A percentile compares a stretch with the other conserved stretches of the same genome.
Conservation (phyloP, 2,888 invertebrate species). For the Ectropis crepuscularia region DNA sequence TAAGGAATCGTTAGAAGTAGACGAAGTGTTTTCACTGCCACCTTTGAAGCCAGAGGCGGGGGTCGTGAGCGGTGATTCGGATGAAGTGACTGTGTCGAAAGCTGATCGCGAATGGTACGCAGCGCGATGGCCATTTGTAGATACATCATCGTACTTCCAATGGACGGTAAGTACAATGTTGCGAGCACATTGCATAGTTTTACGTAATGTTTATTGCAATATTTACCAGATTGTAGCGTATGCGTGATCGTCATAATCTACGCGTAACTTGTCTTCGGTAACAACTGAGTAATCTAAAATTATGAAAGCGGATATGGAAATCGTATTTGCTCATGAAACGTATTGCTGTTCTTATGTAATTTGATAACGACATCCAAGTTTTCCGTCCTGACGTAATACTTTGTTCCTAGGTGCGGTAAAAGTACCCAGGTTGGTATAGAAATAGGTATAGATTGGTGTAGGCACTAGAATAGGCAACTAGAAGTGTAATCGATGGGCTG, state of each 20-base stretch:
- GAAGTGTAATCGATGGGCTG: slow-evolving; percentile 23
- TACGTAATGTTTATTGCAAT: slow-evolving; percentile 49
- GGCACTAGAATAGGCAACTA: slow-evolving; percentile 33
- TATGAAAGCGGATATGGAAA: slow-evolving; percentile 56
- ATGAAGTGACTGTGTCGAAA: slow-evolving; percentile 76
- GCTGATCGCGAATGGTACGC: slow-evolving; percentile 85
- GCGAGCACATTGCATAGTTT: slow-evolving; percentile 27
- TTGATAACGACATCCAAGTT: slow-evolving; percentile 33
- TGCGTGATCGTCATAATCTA: slow-evolving; percentile 48
- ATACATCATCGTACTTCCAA: slow-evolving; percentile 87
- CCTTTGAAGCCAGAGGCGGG: slow-evolving; percentile 70
- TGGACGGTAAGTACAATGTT: slow-evolving; percentile 85
- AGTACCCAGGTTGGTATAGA: slow-evolving; percentile 2
- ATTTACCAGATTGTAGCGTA: slow-evolving; percentile 44
- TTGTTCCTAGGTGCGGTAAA: slow-evolving; percentile 31
- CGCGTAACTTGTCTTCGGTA: slow-evolving; percentile 50
- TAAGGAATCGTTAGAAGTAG: slow-evolving; percentile 76
- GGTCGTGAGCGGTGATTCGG: slow-evolving; percentile 60
- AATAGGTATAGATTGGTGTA: slow-evolving; percentile 24
- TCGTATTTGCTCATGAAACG: slow-evolving; percentile 49
- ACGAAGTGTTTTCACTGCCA: slow-evolving; percentile 77
- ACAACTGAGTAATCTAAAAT: slow-evolving; percentile 48
- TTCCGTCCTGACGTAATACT: slow-evolving; percentile 25
- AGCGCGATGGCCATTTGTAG: slow-evolving; percentile 87
- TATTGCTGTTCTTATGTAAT: slow-evolving; percentile 52